Evolutionary conservation across 2,888 invertebrate genomes (phyloP).

Genomic region (Ochropleura plecta): DNA sequence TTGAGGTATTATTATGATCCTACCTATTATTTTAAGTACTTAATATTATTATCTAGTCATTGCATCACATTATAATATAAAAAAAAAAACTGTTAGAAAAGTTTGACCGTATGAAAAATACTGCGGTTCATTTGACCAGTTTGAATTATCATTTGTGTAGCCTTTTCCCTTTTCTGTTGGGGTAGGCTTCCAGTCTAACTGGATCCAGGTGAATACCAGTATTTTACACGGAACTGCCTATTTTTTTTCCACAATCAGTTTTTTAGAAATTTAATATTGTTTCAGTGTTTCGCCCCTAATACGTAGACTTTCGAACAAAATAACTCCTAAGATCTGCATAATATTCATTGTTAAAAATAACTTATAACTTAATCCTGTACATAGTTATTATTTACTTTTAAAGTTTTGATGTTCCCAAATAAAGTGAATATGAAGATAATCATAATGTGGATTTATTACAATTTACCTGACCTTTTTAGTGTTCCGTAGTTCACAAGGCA

Average conservation of each 20-base stretch:
- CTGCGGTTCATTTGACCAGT: neutral
- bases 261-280: neutral
- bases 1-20: constrained; percentile 28
- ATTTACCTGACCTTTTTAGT: neutral
- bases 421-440: constrained; percentile 35
- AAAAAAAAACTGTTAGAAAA: too few species aligned
- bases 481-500: too few species aligned
- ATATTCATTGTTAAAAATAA: constrained; percentile 45
- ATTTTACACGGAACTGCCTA: neutral
- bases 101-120: neutral
- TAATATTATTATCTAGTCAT: constrained; percentile 76
- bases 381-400: constrained; percentile 37
- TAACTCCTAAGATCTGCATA: constrained; percentile 59
- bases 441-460: neutral
- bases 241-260: neutral
- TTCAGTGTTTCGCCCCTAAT: neutral
- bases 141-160: neutral
- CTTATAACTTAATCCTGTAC: constrained; percentile 47
- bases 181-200: neutral
- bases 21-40: constrained; percentile 59
- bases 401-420: constrained; percentile 51
- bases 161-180: neutral
- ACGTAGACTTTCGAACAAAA: constrained; percentile 43
- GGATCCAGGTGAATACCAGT: neutral
- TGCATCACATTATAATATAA: constrained; percentile 64